Conservation (phyloP, 2,888 invertebrate genomes). For the Scrobipalpa costella region DNA sequence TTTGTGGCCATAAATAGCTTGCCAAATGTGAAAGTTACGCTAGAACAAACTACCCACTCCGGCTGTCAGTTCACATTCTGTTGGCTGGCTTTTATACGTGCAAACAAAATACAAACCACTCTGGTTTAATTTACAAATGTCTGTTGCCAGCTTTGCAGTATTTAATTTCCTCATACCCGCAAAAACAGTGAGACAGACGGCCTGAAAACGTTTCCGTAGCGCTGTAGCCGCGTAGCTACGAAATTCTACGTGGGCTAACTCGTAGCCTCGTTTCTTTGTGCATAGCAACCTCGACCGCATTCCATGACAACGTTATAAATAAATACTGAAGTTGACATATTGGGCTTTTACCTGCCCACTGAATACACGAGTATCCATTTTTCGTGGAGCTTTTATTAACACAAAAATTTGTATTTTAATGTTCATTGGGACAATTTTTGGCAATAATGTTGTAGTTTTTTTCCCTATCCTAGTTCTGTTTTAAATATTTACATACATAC, state of each 20-base stretch:
- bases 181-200: constrained; percentile 15
- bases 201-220: constrained; percentile 17
- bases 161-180: constrained; percentile 10
- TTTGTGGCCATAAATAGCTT: background rate
- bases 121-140: constrained; percentile 6
- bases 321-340: constrained; percentile 37
- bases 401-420: too few species aligned
- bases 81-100: background rate
- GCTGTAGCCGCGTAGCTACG: constrained; percentile 7
- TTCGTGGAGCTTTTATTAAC: too few species aligned
- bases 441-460: too few species aligned
- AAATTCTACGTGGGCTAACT: constrained; percentile 22
- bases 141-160: constrained; percentile 3
- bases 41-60: background rate
- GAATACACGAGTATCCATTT: background rate
- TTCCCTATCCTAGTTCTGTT: too few species aligned
- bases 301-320: constrained; percentile 45
- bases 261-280: constrained; percentile 34
- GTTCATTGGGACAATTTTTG: too few species aligned
- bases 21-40: too few species aligned
- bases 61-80: background rate
- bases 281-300: constrained; percentile 47
- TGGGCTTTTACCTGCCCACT: constrained; percentile 4
- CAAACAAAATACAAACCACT: constrained; percentile 2
- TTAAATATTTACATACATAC: too few species aligned